Percentiles rank a stretch among this genome's conserved stretches.
phyloP scores from a whole-genome alignment of 1,140 invertebrate species.

The Drosophila leontia region DNA sequence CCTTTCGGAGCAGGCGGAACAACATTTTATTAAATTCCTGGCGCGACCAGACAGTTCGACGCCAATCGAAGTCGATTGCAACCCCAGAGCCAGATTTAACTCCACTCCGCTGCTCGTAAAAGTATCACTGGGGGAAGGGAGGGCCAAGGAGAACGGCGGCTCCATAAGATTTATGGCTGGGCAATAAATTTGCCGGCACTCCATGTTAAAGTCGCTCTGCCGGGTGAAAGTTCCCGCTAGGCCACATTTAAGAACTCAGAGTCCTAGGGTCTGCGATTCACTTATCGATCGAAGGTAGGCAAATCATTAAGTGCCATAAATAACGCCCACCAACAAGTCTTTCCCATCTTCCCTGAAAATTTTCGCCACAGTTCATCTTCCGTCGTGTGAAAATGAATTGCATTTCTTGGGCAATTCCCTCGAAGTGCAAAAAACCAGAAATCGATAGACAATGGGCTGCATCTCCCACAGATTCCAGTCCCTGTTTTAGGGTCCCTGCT shows the following conservation, averaged over 20 bases:
- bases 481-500: slow-evolving; percentile 38
- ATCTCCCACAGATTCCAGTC: slow-evolving; percentile 16
- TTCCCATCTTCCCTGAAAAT: slow-evolving; percentile 40
- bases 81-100: slow-evolving; percentile 35
- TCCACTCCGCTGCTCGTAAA: slow-evolving; percentile 40
- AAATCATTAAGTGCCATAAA: slow-evolving; percentile 72
- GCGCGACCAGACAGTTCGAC: slow-evolving; percentile 58
- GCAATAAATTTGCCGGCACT: slow-evolving; percentile 52
- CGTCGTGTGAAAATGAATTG: slow-evolving; percentile 75
- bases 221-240: slow-evolving; percentile 41
- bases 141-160: not conserved
- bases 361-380: slow-evolving; percentile 55
- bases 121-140: not conserved
- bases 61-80: slow-evolving; percentile 55
- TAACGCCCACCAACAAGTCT: slow-evolving; percentile 58
- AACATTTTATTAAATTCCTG: slow-evolving; percentile 54
- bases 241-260: not conserved
- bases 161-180: slow-evolving; percentile 41
- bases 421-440: slow-evolving; percentile 73
- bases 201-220: slow-evolving; percentile 12
- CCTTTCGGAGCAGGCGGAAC: slow-evolving; percentile 18
- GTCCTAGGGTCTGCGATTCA: slow-evolving; percentile 28
- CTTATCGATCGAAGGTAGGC: slow-evolving; percentile 51
- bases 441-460: slow-evolving; percentile 72
- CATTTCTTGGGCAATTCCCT: slow-evolving; percentile 68